Evolutionary conservation across 2,113 vertebrate species (phyloP).

Genomic region (Raja brachyura): DNA sequence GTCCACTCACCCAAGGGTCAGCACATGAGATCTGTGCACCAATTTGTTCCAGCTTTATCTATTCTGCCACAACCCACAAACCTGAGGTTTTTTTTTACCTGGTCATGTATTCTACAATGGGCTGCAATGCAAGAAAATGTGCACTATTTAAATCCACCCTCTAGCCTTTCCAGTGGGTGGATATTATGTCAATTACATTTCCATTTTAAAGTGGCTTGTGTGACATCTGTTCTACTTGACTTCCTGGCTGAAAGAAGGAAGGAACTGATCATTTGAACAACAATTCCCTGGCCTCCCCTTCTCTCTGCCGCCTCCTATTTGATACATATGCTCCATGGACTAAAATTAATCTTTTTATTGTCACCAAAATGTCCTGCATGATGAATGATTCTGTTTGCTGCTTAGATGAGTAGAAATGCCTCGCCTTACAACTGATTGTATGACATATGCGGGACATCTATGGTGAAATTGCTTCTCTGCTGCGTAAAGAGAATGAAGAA

Average conservation of each 20-base stretch:
- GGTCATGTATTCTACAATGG: neutral
- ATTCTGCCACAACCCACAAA: neutral
- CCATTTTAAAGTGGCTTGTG: neutral
- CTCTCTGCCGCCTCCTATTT: neutral
- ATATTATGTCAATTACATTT: neutral
- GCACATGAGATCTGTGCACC: neutral
- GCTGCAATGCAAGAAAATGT: neutral
- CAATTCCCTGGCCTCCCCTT: neutral
- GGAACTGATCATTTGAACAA: neutral
- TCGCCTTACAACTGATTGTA: neutral
- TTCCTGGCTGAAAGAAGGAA: neutral
- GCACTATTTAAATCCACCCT: neutral
- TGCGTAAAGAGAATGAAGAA: neutral
- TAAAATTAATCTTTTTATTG: neutral
- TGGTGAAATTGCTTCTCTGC: neutral
- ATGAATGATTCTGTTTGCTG: neutral
- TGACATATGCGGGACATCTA: neutral
- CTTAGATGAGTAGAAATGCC: neutral
- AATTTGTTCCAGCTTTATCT: neutral
- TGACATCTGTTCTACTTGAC: neutral
- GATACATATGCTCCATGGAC: neutral
- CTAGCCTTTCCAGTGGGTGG: neutral
- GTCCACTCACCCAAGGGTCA: neutral
- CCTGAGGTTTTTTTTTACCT: neutral
- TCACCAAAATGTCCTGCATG: neutral